Evolutionary conservation across 2,797 vertebrate species (phyloP).

Genomic region (Pantherophis vulpinus): DNA sequence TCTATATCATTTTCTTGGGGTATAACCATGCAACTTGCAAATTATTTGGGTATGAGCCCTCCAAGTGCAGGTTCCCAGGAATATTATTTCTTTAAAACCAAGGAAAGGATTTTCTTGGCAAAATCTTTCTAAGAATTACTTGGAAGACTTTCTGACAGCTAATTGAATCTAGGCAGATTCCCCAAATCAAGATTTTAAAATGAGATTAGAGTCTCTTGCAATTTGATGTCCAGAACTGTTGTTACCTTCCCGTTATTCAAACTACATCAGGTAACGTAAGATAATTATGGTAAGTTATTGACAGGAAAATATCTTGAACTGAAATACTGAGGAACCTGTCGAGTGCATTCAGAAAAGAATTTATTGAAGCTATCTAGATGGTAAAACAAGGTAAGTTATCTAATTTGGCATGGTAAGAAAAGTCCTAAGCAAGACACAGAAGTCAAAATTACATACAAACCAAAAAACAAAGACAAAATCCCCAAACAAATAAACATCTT

Average conservation of each 20-base stretch:
- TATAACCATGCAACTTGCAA: background rate
- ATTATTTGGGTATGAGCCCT: background rate
- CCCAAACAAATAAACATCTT: background rate
- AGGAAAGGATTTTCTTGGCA: background rate
- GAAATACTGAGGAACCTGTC: constrained; percentile 6
- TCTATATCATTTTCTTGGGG: background rate
- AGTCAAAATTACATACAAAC: background rate
- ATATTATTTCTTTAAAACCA: background rate
- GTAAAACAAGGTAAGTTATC: background rate
- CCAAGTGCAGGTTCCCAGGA: background rate
- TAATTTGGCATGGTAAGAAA: background rate
- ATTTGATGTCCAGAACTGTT: background rate
- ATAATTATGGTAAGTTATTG: background rate
- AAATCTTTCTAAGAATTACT: background rate
- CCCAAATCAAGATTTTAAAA: background rate
- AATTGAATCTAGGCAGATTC: background rate
- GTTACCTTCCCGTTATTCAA: constrained; percentile 1
- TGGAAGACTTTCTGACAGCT: background rate
- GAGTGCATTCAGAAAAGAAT: constrained; percentile 4
- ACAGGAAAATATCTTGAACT: constrained; percentile 8
- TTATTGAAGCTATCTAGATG: background rate
- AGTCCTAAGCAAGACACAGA: background rate
- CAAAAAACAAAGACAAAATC: background rate
- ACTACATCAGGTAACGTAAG: constrained; percentile 8
- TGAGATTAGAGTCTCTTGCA: background rate